Evolutionary conservation across 2,797 vertebrate species (phyloP).

Genomic region (Lacerta agilis): DNA sequence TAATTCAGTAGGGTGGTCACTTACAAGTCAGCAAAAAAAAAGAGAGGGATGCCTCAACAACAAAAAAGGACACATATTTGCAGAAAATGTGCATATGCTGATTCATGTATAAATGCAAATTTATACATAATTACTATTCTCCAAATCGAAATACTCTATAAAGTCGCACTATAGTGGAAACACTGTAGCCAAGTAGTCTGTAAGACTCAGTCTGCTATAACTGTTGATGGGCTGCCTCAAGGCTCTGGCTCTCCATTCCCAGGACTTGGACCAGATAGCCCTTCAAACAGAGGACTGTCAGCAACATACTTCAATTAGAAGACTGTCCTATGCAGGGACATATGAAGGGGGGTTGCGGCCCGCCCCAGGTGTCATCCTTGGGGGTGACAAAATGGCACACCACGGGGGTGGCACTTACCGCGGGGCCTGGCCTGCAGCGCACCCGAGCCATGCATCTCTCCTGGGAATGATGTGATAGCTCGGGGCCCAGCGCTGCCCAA

Average conservation of each 20-base stretch:
- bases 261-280: neutral
- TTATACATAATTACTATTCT: no score
- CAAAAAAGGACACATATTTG: no score
- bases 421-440: no score
- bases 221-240: neutral
- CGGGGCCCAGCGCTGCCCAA: no score
- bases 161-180: no score
- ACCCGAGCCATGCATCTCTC: accelerated
- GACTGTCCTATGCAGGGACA: neutral
- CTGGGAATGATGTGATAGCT: no score
- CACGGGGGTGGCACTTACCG: no score
- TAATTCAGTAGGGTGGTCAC: neutral
- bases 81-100: neutral
- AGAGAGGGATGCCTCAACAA: neutral
- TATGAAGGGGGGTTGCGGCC: no score
- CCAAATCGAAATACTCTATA: no score
- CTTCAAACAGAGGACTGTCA: neutral
- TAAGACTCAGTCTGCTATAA: neutral
- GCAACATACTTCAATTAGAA: neutral
- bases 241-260: neutral
- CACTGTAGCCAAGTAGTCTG: no score
- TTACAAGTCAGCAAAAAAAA: neutral
- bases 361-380: no score
- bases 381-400: no score
- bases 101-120: neutral